Conservation (phyloP, 2,888 invertebrate genomes). For the Physocephala rufipes region DNA sequence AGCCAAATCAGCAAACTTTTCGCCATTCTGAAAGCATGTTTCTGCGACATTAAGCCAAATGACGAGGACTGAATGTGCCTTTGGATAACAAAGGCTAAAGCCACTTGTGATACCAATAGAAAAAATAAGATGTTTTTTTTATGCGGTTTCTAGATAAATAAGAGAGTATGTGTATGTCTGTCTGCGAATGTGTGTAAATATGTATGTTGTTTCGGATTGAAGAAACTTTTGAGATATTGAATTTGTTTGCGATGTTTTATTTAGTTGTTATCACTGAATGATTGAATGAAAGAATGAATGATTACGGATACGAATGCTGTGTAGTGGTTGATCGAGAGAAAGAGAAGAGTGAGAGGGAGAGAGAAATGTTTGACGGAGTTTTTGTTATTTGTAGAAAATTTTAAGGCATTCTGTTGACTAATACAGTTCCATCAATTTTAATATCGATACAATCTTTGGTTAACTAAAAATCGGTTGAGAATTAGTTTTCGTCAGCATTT, state of each 20-base stretch:
- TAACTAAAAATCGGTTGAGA: conserved; percentile 7
- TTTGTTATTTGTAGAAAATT: not conserved
- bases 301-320: too few species aligned
- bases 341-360: too few species aligned
- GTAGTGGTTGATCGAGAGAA: too few species aligned
- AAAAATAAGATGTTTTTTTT: not conserved
- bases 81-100: too few species aligned
- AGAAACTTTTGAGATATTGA: not conserved
- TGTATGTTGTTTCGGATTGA: conserved; percentile 10
- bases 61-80: too few species aligned
- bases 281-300: too few species aligned
- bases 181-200: not conserved
- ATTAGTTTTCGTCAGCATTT: conserved; percentile 14
- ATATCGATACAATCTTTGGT: not conserved
- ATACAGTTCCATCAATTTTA: conserved; percentile 4
- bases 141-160: not conserved
- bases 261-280: not conserved
- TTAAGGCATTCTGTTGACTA: not conserved
- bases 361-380: not conserved
- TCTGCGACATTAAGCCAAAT: too few species aligned
- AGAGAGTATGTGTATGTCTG: not conserved
- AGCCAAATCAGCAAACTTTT: conserved; percentile 54
- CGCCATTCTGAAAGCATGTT: conserved; percentile 21
- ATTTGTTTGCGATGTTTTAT: not conserved
- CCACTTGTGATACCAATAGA: not conserved